Percentiles rank a stretch among this genome's conserved stretches.
phyloP scores from a whole-genome alignment of 2,113 vertebrate species.

The Apus apus region DNA sequence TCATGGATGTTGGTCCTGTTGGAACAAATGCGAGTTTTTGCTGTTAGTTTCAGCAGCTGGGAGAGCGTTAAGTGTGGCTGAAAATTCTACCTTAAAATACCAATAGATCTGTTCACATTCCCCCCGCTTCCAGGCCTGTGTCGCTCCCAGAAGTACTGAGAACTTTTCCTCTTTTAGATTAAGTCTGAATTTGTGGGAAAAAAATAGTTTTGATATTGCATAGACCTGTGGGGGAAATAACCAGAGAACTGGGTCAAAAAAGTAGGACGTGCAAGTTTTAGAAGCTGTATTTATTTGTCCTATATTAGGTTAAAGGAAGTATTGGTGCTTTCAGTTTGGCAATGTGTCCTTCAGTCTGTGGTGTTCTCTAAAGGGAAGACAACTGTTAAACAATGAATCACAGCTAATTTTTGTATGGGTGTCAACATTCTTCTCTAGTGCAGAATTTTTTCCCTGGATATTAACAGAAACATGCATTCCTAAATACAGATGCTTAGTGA shows the following conservation, averaged over 20 bases:
- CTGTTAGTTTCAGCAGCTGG: neutral
- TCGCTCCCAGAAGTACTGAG: neutral
- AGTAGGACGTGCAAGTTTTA: conserved; percentile 51
- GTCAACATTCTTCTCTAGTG: conserved; percentile 34
- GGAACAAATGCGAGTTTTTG: neutral
- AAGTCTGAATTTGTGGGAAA: conserved; percentile 16
- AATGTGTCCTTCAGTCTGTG: conserved; percentile 37
- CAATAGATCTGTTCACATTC: neutral
- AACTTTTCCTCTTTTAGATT: conserved; percentile 10
- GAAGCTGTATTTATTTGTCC: conserved; percentile 60
- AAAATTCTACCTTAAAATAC: neutral
- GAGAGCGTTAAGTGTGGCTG: neutral
- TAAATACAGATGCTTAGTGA: neutral
- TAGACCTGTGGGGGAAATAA: conserved; percentile 15
- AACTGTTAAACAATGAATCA: conserved; percentile 55
- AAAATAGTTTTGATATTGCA: conserved; percentile 25
- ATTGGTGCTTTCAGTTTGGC: conserved; percentile 52
- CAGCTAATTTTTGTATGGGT: conserved; percentile 40
- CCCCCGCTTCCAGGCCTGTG: neutral
- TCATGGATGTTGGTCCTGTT: neutral
- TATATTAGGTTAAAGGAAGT: conserved; percentile 61
- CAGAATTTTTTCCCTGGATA: conserved; percentile 6
- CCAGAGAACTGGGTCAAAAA: conserved; percentile 59
- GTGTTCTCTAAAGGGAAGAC: conserved; percentile 35
- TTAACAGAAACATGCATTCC: neutral